Evolutionary conservation across 2,113 vertebrate genomes (phyloP).

Genomic region (Sinocyclocheilus anshuiensis): DNA sequence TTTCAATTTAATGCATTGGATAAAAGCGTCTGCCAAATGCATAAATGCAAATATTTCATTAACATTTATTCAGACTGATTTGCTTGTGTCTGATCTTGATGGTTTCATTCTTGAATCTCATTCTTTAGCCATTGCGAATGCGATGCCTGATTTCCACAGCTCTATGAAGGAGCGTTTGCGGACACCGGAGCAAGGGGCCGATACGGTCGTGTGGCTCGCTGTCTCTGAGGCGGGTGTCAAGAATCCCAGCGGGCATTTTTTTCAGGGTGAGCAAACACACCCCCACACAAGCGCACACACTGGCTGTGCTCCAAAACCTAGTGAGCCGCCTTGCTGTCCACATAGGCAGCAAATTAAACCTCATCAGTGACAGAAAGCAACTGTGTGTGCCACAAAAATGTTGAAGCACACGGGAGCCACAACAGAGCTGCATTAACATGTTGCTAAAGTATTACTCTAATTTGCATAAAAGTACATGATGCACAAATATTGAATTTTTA

Average conservation of each 20-base stretch:
- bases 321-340: neutral
- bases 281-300: neutral
- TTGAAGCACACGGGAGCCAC: neutral
- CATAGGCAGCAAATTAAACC: neutral
- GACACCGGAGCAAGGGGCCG: constrained; percentile 77
- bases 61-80: neutral
- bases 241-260: constrained; percentile 75
- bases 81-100: neutral
- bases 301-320: neutral
- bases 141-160: constrained; percentile 79
- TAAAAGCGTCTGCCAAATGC: neutral
- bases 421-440: neutral
- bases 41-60: neutral
- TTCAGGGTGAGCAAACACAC: constrained; percentile 68
- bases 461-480: neutral
- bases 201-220: constrained; percentile 78
- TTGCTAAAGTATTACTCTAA: neutral
- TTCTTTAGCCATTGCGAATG: constrained; percentile 71
- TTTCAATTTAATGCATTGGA: neutral
- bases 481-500: neutral
- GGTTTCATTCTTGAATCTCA: neutral
- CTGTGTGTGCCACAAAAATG: too few species aligned
- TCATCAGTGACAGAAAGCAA: neutral
- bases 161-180: constrained; percentile 79
- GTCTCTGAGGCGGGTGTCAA: constrained; percentile 68